These are phyloP conservation scores for Sylvietta virens DNA, from an alignment of 2,113 vertebrate species.

Conservation along the genomic window DNA sequence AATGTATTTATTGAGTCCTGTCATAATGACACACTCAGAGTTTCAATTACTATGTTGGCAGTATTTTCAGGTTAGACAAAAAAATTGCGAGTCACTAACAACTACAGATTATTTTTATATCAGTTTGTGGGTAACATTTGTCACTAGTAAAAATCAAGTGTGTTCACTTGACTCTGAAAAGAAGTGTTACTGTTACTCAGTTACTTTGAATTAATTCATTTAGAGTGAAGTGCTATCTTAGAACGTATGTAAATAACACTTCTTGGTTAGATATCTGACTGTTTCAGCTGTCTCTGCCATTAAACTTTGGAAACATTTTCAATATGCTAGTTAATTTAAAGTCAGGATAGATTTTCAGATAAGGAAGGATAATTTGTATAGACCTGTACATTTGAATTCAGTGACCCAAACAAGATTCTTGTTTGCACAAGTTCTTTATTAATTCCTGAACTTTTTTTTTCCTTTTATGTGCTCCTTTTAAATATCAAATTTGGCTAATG, in stretches of 20 bases:
- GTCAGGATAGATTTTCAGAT: background rate
- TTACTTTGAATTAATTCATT: background rate
- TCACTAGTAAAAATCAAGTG: background rate
- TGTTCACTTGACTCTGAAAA: background rate
- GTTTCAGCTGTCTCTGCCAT: background rate
- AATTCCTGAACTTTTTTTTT: background rate
- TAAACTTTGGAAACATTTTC: background rate
- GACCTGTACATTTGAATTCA: background rate
- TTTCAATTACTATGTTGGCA: background rate
- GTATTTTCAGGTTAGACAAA: background rate
- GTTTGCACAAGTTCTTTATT: background rate
- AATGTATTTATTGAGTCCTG: background rate
- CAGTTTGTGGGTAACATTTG: background rate
- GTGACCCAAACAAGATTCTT: background rate
- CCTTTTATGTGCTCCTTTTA: background rate
- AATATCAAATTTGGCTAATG: background rate
- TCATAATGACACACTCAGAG: background rate
- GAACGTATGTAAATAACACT: rapidly evolving
- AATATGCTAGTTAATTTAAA: background rate
- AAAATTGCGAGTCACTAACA: background rate
- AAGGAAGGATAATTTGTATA: background rate
- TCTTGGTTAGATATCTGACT: background rate
- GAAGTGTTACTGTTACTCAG: background rate
- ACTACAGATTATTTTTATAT: background rate
- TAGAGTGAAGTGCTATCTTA: background rate